Evolutionary conservation across 2,797 vertebrate species (phyloP).

Genomic region (Yasuhikotakia modesta): DNA sequence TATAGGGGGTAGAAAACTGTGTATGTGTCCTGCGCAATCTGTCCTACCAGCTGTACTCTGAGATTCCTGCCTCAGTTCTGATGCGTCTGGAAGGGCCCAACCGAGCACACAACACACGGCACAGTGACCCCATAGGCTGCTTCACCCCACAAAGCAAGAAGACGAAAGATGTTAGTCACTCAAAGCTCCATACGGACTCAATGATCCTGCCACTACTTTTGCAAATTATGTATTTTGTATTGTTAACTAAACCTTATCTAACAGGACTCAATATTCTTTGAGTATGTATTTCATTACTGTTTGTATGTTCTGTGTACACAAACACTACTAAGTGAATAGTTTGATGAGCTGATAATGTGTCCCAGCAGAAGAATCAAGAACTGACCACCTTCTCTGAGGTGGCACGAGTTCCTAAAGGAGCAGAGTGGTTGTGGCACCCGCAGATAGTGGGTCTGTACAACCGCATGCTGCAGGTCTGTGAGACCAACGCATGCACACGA

Average conservation of each 20-base stretch:
- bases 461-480: constrained; percentile 82
- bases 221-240: too few species aligned
- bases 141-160: constrained; percentile 89
- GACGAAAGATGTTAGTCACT: constrained; percentile 76
- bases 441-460: constrained; percentile 88
- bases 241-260: too few species aligned
- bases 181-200: background rate
- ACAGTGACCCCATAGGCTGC: constrained; percentile 84
- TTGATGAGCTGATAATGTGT: constrained; percentile 6
- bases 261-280: too few species aligned
- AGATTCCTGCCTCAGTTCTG: constrained; percentile 85
- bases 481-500: constrained; percentile 80
- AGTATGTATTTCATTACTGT: too few species aligned
- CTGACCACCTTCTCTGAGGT: constrained; percentile 85
- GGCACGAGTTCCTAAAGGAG: constrained; percentile 86
- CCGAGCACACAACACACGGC: constrained; percentile 62
- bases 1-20: constrained; percentile 90
- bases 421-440: constrained; percentile 96
- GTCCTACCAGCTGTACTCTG: constrained; percentile 91
- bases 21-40: constrained; percentile 93
- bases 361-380: constrained; percentile 78
- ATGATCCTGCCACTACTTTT: too few species aligned
- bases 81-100: constrained; percentile 86
- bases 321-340: background rate
- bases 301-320: background rate